phyloP scores from a whole-genome alignment of 2,113 vertebrate genomes.

The Narcine bancroftii region DNA sequence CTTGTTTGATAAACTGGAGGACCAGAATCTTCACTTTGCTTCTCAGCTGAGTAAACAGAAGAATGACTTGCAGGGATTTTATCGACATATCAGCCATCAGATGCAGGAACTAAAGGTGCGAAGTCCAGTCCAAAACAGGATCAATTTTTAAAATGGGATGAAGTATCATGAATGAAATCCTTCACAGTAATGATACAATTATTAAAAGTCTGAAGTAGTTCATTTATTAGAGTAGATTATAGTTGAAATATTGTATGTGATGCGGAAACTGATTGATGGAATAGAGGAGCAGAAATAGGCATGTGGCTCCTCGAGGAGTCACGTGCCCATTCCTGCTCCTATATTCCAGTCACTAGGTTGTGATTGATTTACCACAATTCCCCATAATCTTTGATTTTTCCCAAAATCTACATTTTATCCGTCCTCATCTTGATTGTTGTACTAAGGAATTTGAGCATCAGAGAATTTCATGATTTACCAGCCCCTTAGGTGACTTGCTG shows the following conservation, averaged over 20 bases:
- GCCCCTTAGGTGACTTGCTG: too few relatives aligned
- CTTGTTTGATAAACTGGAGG: constrained; percentile 84
- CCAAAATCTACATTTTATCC: too few relatives aligned
- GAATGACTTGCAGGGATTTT: constrained; percentile 67
- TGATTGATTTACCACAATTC: too few relatives aligned
- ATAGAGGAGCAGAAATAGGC: too few relatives aligned
- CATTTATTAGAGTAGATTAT: background rate
- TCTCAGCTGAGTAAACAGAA: constrained; percentile 77
- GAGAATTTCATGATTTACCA: too few relatives aligned
- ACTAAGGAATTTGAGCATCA: too few relatives aligned
- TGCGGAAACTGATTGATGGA: background rate
- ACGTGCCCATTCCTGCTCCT: too few relatives aligned
- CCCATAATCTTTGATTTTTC: too few relatives aligned
- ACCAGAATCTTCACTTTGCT: constrained; percentile 79
- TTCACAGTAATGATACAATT: background rate
- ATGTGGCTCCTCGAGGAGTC: too few relatives aligned
- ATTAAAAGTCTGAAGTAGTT: background rate
- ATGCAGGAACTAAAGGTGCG: constrained; percentile 65
- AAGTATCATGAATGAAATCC: background rate
- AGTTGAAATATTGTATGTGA: background rate
- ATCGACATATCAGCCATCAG: constrained; percentile 62
- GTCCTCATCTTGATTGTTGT: too few relatives aligned
- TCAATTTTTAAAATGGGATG: background rate
- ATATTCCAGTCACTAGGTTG: too few relatives aligned
- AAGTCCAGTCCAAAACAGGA: background rate